phyloP scores from a whole-genome alignment of 2,888 invertebrate genomes.

The Leistus spinibarbis region DNA sequence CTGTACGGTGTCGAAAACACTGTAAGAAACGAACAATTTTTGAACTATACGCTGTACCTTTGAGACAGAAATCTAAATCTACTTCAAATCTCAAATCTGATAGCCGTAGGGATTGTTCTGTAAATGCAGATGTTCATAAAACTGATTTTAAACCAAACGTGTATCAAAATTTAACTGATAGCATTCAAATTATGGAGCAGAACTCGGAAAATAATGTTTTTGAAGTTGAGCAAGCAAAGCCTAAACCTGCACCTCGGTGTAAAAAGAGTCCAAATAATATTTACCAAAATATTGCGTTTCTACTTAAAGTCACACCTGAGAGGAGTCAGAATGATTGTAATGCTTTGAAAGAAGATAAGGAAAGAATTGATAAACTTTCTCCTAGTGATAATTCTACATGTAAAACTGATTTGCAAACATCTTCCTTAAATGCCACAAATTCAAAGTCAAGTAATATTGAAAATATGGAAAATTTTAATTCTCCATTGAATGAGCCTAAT shows the following conservation, averaged over 20 bases:
- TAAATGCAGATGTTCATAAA: constrained; percentile 36
- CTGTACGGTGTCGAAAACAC: constrained; percentile 57
- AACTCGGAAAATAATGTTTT: constrained; percentile 51
- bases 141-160: constrained; percentile 45
- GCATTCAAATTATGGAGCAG: constrained; percentile 69
- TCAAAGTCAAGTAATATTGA: too few species aligned
- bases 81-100: constrained; percentile 13
- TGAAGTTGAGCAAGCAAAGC: constrained; percentile 49
- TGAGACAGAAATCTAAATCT: constrained; percentile 44
- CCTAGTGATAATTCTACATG: constrained; percentile 7
- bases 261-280: constrained; percentile 46
- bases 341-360: constrained; percentile 36
- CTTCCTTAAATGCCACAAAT: too few species aligned
- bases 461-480: too few species aligned
- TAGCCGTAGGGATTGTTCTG: constrained; percentile 25
- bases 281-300: constrained; percentile 48
- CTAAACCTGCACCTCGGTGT: constrained; percentile 65
- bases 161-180: constrained; percentile 71
- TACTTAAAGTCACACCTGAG: constrained; percentile 38
- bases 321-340: constrained; percentile 43
- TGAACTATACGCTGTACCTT: constrained; percentile 53
- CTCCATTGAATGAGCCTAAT: too few species aligned
- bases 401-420: too few species aligned
- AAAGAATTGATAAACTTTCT: constrained; percentile 39
- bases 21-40: constrained; percentile 53